Evolutionary conservation across 1,140 invertebrate species (phyloP), one percentile per base, ranked within the genome.

Genomic region (Drosophila pachea): DNA sequence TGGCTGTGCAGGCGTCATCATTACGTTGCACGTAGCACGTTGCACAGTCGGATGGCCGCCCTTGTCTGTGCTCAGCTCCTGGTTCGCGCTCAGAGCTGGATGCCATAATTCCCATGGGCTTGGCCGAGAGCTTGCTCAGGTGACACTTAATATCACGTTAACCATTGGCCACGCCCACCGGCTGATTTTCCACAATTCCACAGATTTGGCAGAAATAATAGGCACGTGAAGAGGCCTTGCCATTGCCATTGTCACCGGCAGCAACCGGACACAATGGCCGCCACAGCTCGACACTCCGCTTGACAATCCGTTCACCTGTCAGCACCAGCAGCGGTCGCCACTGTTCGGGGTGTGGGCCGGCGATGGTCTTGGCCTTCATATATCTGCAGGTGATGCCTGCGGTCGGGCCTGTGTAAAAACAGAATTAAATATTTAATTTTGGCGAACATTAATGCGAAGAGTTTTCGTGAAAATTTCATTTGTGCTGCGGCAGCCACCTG

Each of bases 201-300:
- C 78, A 71, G 79, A 82, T 81, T 82, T 74, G 38, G 33, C 40
- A 42, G 47, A 45, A 47, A 58, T 40, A 53, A 65, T 73, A 63
- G 70, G 49, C 32, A 58, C 33, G 47, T 70, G 64, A 73, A 84
- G 76, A 76, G 81, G 63, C 66, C 31, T 49, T 83, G 78, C 77
- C 67, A 77, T 68, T 83, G 78, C 77, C 67, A 77, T 66, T 70
- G 78, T 70, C 78, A 82, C n/a, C 12, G 53, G 1, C 70, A 73
- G 64, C 47, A 32, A 40, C 8, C 47, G 32, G 36, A 55, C 49
- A 72, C 49, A 72, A 68, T 53, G 54, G 47, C 62, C 55, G 36
- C 52, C 61, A 49, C 63, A 55, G 50, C 61, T 33, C 54, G 35
- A 33, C 59, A 62, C n/a, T 4, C 43, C n/a, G 52, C 40, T 22